These are phyloP conservation scores for Lasius platythorax DNA, from an alignment of 2,888 invertebrate genomes.

Conservation along the genomic window DNA sequence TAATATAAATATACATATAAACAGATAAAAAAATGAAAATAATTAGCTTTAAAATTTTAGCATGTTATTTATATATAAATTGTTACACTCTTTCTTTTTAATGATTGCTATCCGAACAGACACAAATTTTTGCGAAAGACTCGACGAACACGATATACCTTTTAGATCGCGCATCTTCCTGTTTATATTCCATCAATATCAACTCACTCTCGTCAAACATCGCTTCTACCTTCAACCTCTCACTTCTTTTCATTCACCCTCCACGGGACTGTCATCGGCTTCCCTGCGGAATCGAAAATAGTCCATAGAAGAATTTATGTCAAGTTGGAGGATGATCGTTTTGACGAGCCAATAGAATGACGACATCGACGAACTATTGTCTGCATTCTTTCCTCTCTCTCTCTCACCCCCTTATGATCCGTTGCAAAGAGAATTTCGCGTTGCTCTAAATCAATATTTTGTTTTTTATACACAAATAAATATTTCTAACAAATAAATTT, in stretches of 20 bases:
- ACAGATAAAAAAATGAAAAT: neutral
- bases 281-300: conserved; percentile 72
- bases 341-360: conserved; percentile 55
- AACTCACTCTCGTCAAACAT: neutral
- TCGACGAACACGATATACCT: neutral
- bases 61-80: neutral
- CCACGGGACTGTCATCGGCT: conserved; percentile 21
- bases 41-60: neutral
- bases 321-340: conserved; percentile 78
- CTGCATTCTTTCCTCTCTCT: conserved; percentile 56
- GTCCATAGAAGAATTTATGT: conserved; percentile 80
- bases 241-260: conserved; percentile 39
- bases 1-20: neutral
- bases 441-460: neutral
- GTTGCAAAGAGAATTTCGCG: neutral
- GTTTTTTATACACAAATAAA: neutral
- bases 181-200: conserved; percentile 18
- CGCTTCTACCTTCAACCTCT: neutral
- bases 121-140: neutral
- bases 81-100: neutral
- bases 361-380: conserved; percentile 79
- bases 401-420: neutral
- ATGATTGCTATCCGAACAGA: neutral
- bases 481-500: conserved; percentile 3
- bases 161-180: neutral